Percentiles rank a stretch among this genome's conserved stretches.
phyloP scores from a whole-genome alignment of 2,113 vertebrate species.

The Bubalus kerabau region DNA sequence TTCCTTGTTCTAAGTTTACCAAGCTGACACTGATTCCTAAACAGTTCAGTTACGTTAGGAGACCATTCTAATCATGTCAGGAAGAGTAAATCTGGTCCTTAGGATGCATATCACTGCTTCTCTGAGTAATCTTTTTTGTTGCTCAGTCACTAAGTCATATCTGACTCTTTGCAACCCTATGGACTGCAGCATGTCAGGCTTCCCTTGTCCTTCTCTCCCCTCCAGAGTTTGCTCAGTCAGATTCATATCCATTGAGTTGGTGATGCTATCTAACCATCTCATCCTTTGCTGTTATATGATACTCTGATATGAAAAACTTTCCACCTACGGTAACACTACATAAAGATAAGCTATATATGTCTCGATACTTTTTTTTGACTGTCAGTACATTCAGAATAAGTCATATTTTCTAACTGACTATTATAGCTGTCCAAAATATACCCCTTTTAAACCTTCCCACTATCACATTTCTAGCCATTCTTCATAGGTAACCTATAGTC shows the following conservation, averaged over 20 bases:
- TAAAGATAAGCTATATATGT: neutral
- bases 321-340: neutral
- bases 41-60: neutral
- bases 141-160: neutral
- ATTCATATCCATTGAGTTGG: neutral
- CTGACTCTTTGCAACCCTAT: neutral
- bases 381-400: neutral
- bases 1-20: neutral
- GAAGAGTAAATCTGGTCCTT: neutral
- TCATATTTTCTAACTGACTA: neutral
- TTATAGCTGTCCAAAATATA: neutral
- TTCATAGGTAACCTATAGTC: neutral
- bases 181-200: neutral
- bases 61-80: neutral
- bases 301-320: neutral
- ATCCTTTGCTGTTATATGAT: neutral
- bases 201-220: neutral
- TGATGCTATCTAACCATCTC: neutral
- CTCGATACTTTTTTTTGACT: neutral
- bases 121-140: neutral
- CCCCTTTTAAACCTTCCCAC: neutral
- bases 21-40: neutral
- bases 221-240: neutral
- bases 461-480: neutral
- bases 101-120: neutral